Evolutionary conservation across 30 jellyfish, hydroid and myxozoan genomes (phyloP).

Genomic region (Chrysaora quinquecirrha): DNA sequence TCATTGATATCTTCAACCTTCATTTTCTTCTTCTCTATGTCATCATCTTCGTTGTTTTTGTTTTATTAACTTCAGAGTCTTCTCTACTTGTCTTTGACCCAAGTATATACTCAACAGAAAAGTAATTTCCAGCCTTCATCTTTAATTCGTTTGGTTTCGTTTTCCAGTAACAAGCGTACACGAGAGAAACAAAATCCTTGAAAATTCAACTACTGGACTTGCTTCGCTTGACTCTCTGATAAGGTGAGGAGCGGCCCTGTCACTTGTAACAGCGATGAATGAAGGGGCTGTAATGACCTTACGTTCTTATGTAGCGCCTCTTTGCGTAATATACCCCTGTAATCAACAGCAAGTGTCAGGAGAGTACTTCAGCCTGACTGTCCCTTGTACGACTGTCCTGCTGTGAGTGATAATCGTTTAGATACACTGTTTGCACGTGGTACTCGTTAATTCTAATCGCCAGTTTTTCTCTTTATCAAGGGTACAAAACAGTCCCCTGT

Average conservation of each 20-base stretch:
- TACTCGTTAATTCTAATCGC: slow-evolving; percentile 63
- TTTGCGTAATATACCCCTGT: slow-evolving; percentile 59
- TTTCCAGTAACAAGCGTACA: background rate
- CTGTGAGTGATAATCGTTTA: slow-evolving; percentile 80
- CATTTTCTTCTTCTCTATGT: slow-evolving; percentile 10
- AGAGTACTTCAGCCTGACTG: slow-evolving; percentile 83
- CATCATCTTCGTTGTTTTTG: slow-evolving; percentile 19
- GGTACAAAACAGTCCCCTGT: slow-evolving; percentile 48
- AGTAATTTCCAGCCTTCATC: slow-evolving; percentile 71
- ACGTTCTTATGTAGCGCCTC: slow-evolving; percentile 11
- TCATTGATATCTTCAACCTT: slow-evolving; percentile 17
- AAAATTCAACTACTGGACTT: too few relatives aligned
- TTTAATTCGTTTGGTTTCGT: background rate
- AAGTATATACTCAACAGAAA: slow-evolving; percentile 62
- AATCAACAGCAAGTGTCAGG: slow-evolving; percentile 55
- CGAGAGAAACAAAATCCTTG: background rate
- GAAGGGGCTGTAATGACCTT: background rate
- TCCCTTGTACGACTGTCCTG: slow-evolving; percentile 80
- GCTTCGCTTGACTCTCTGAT: too few relatives aligned
- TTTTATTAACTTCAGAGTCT: slow-evolving; percentile 10
- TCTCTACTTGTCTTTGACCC: slow-evolving; percentile 36
- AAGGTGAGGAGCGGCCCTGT: too few relatives aligned
- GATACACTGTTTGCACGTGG: slow-evolving; percentile 91
- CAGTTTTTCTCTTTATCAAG: slow-evolving; percentile 27
- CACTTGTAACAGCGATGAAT: too few relatives aligned